Conservation (phyloP, 2,113 vertebrate genomes). For the Ceyx melanurus region DNA sequence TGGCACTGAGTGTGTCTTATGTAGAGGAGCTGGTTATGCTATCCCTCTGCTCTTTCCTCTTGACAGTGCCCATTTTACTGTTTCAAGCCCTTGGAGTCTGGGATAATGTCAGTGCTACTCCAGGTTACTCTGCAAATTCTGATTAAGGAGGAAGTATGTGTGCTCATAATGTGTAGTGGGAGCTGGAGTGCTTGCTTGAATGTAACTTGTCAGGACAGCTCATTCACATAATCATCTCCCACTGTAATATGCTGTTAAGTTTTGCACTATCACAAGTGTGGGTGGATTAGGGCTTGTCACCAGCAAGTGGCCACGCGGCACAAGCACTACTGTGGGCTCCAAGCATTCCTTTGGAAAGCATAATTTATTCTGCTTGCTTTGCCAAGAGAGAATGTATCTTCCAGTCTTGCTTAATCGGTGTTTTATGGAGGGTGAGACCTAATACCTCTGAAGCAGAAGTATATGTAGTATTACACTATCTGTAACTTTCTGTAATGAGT, state of each 20-base stretch:
- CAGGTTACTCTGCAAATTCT: neutral
- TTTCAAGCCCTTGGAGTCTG: neutral
- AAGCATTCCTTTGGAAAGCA: neutral
- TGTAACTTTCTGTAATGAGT: neutral
- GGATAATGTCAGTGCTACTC: neutral
- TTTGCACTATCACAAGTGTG: neutral
- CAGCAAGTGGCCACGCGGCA: neutral
- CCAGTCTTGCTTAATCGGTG: neutral
- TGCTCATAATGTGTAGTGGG: neutral
- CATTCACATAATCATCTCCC: neutral
- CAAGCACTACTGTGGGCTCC: neutral
- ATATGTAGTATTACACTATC: neutral
- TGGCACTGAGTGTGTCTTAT: neutral
- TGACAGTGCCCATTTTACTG: neutral
- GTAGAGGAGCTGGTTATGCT: neutral
- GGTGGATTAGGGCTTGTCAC: neutral
- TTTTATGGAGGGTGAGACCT: neutral
- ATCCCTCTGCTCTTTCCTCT: neutral
- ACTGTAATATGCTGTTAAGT: neutral
- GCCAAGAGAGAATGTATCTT: neutral
- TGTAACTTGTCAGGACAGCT: neutral
- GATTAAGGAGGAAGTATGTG: neutral
- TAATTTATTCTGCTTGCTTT: neutral
- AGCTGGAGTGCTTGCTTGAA: neutral
- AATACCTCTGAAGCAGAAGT: neutral